A percentile compares a stretch with the other conserved stretches of the same genome.
These are phyloP conservation scores for Sus scrofa DNA, from an alignment of 2,113 vertebrate genomes.

Conservation along the genomic window T2T-Sscrofa CM000819.6:90547001-90547500, in stretches of 20 bases:
- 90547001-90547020: background rate
- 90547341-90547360: background rate
- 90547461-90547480: background rate
- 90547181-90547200: background rate
- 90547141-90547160: background rate
- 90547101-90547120: background rate
- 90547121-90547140: background rate
- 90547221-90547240: background rate
- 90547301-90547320: background rate
- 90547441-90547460: background rate
- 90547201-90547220: background rate
- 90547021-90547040: background rate
- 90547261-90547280: background rate
- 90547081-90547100: too few relatives aligned
- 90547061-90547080: too few relatives aligned
- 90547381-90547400: background rate
- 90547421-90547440: background rate
- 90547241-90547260: background rate
- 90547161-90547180: background rate
- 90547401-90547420: background rate
- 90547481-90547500: background rate
- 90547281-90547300: rapidly evolving
- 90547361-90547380: background rate
- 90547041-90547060: background rate
- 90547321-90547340: background rate